phyloP scores from a whole-genome alignment of 1,140 invertebrate species.

The Solen grandis region DNA sequence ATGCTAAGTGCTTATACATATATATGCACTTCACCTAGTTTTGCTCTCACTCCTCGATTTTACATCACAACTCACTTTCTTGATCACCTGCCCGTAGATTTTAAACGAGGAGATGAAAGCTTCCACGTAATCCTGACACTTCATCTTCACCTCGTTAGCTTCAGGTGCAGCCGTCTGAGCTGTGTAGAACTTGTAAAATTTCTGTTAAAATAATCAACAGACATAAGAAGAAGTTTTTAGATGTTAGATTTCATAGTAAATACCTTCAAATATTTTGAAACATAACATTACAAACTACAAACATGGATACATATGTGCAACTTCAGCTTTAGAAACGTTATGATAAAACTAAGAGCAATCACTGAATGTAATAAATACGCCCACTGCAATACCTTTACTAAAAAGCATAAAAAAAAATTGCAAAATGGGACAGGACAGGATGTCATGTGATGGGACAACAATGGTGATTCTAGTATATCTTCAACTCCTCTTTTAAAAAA shows the following conservation, averaged over 20 bases:
- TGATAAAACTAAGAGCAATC: no score
- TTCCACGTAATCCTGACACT: conserved; percentile 21
- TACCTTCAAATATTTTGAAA: neutral
- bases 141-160: conserved; percentile 80
- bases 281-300: neutral
- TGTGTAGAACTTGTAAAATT: conserved; percentile 90
- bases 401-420: no score
- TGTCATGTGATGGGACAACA: no score
- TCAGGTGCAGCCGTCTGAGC: conserved; percentile 80
- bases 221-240: neutral
- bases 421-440: no score
- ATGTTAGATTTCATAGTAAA: neutral
- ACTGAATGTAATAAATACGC: no score
- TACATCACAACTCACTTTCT: conserved; percentile 84
- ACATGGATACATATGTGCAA: neutral
- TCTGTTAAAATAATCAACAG: conserved; percentile 84
- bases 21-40: no score
- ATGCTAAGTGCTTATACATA: no score
- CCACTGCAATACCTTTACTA: no score
- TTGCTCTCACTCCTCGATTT: no score
- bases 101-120: conserved; percentile 32
- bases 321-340: no score
- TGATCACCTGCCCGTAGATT: conserved; percentile 88
- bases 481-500: no score
- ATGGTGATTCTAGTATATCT: no score